Conservation (phyloP, 2,888 invertebrate species). For the Melitaea athalia region DNA sequence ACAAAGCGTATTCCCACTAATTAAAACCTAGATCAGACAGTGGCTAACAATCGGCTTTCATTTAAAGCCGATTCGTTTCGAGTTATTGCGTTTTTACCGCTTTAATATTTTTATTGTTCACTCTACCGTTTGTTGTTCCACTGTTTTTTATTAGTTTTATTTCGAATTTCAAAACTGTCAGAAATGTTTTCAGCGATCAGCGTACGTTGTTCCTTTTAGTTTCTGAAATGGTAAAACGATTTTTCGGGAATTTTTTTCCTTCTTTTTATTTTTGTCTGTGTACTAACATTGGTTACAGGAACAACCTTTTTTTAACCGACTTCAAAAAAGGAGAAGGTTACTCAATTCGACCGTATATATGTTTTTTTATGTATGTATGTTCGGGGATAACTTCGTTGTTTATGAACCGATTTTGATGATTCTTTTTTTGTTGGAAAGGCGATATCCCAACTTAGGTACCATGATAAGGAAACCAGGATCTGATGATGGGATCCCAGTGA, state of each 20-base stretch:
- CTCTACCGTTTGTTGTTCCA: slow-evolving; percentile 21
- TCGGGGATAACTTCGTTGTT: too few species aligned
- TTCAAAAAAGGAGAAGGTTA: too few species aligned
- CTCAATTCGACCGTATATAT: too few species aligned
- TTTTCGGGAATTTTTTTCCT: not conserved
- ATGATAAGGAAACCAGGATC: too few species aligned
- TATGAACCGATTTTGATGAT: too few species aligned
- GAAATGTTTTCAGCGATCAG: slow-evolving; percentile 21
- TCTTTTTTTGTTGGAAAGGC: too few species aligned
- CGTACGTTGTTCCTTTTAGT: slow-evolving; percentile 21
- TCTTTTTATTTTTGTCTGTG: not conserved
- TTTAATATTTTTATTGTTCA: slow-evolving; percentile 27
- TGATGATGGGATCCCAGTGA: too few species aligned
- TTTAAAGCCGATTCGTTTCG: slow-evolving; percentile 31
- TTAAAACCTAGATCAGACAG: slow-evolving; percentile 28
- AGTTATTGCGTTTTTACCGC: slow-evolving; percentile 36
- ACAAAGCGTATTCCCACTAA: slow-evolving; percentile 20
- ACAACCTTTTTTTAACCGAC: too few species aligned
- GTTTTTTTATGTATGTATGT: too few species aligned
- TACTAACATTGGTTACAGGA: not conserved
- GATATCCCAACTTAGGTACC: too few species aligned
- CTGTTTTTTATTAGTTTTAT: slow-evolving; percentile 25
- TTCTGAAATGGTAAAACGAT: slow-evolving; percentile 5
- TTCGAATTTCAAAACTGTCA: slow-evolving; percentile 28
- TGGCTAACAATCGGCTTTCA: slow-evolving; percentile 31